Percentiles rank a stretch among this genome's conserved stretches.
Conservation (phyloP, 2,113 vertebrate genomes). For the Peucedramus taeniatus region DNA sequence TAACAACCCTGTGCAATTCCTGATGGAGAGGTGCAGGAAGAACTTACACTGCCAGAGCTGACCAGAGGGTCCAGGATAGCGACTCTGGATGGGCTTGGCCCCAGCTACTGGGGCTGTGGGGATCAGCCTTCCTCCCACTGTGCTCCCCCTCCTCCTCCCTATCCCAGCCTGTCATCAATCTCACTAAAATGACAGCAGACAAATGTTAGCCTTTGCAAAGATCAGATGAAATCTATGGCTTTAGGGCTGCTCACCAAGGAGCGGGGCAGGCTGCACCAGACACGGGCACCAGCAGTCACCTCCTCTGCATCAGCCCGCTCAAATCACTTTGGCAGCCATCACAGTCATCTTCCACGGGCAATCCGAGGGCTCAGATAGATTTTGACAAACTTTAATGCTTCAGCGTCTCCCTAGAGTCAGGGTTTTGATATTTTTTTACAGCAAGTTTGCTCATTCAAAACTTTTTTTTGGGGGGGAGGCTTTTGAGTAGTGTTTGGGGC, state of each 20-base stretch:
- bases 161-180: conserved; percentile 94
- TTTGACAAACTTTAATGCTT: conserved; percentile 75
- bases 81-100: conserved; percentile 59
- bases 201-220: conserved; percentile 99
- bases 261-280: conserved; percentile 68
- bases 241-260: conserved; percentile 87
- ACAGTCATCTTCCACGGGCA: conserved; percentile 53
- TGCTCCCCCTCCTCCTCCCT: conserved; percentile 63
- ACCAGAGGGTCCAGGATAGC: conserved; percentile 8
- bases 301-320: conserved; percentile 54
- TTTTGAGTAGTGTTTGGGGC: neutral
- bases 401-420: neutral
- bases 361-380: conserved; percentile 69
- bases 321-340: conserved; percentile 70
- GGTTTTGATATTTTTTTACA: neutral
- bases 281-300: conserved; percentile 67
- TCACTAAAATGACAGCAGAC: conserved; percentile 98
- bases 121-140: conserved; percentile 52
- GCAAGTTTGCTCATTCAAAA: neutral
- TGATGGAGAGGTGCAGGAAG: neutral
- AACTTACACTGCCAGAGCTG: neutral
- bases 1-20: conserved; percentile 51
- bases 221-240: conserved; percentile 98
- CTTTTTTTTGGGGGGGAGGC: neutral
- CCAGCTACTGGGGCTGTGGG: conserved; percentile 25